A percentile compares a stretch with the other conserved stretches of the same genome.
Evolutionary conservation across 2,113 vertebrate species (phyloP).

Genomic region (Cygnus buccinator): DNA sequence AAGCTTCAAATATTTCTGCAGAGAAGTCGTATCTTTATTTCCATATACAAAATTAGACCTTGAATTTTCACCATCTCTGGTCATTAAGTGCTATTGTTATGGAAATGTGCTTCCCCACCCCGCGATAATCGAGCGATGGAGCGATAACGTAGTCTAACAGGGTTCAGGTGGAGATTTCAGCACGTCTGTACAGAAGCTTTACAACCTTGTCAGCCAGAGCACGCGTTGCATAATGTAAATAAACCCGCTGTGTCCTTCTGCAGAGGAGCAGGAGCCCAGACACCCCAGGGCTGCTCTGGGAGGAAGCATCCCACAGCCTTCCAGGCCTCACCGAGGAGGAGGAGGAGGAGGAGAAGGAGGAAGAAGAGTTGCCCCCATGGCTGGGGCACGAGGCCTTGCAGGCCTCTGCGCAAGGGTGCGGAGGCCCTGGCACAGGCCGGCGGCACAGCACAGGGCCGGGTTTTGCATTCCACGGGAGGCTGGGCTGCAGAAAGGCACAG

Average conservation of each 20-base stretch:
- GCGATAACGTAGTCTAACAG: neutral
- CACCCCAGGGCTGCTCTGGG: neutral
- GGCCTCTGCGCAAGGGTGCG: neutral
- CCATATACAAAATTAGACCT: slow-evolving; percentile 20
- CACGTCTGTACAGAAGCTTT: fast-evolving
- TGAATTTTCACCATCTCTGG: slow-evolving; percentile 12
- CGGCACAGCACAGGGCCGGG: neutral
- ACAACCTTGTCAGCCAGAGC: slow-evolving; percentile 16
- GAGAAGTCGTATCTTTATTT: slow-evolving; percentile 30
- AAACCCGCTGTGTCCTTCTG: neutral
- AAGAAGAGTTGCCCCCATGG: neutral
- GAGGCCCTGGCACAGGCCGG: neutral
- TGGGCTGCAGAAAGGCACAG: neutral
- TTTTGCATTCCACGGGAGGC: neutral
- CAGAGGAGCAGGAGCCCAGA: neutral
- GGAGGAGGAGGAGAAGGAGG: neutral
- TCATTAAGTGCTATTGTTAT: slow-evolving; percentile 20
- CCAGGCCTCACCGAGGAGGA: neutral
- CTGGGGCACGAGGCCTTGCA: neutral
- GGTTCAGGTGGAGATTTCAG: slow-evolving; percentile 36
- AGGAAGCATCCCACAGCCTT: neutral
- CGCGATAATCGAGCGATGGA: neutral
- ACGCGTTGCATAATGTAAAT: neutral
- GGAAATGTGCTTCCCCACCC: neutral
- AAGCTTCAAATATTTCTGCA: slow-evolving; percentile 37